These are phyloP conservation scores for Nephrocerus scutellatus DNA, from an alignment of 2,888 invertebrate species.

Conservation along the genomic window DNA sequence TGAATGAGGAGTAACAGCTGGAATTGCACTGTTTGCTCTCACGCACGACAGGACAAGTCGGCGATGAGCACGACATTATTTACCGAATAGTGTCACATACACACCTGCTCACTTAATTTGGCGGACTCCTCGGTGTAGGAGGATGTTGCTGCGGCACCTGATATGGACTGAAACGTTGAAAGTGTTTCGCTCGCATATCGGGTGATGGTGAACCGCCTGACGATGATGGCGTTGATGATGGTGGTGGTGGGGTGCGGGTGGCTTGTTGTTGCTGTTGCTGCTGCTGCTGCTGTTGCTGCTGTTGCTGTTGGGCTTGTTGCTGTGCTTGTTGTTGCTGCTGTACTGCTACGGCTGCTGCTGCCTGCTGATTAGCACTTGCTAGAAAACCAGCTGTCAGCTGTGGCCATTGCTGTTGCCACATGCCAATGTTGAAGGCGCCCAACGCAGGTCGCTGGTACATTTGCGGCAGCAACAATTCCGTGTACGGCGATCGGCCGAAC, in stretches of 20 bases:
- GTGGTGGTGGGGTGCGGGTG: slow-evolving; percentile 38
- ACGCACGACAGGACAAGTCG: no score
- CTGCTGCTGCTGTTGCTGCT: slow-evolving; percentile 17
- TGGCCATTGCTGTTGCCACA: slow-evolving; percentile 49
- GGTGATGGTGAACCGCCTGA: slow-evolving; percentile 46
- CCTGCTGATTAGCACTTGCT: slow-evolving; percentile 44
- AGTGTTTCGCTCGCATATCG: slow-evolving; percentile 45
- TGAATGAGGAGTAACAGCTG: no score
- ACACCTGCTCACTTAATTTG: slow-evolving; percentile 23
- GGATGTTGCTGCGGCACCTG: slow-evolving; percentile 38
- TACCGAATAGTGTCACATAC: no score
- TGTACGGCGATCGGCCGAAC: slow-evolving; percentile 48
- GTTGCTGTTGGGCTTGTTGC: slow-evolving; percentile 33
- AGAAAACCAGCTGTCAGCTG: slow-evolving; percentile 47
- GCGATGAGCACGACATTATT: no score
- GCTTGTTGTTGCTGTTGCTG: slow-evolving; percentile 22
- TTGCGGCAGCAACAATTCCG: slow-evolving; percentile 48
- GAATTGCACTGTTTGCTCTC: no score
- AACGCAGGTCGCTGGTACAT: slow-evolving; percentile 46
- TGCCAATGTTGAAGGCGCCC: slow-evolving; percentile 46
- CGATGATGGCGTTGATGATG: slow-evolving; percentile 41
- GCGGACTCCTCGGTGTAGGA: slow-evolving; percentile 32
- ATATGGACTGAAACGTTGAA: slow-evolving; percentile 42
- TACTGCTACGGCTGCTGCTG: slow-evolving; percentile 38
- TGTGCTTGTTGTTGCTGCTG: slow-evolving; percentile 37